Conservation (phyloP, 2,888 invertebrate genomes). For the Mycalesis mineus region DNA sequence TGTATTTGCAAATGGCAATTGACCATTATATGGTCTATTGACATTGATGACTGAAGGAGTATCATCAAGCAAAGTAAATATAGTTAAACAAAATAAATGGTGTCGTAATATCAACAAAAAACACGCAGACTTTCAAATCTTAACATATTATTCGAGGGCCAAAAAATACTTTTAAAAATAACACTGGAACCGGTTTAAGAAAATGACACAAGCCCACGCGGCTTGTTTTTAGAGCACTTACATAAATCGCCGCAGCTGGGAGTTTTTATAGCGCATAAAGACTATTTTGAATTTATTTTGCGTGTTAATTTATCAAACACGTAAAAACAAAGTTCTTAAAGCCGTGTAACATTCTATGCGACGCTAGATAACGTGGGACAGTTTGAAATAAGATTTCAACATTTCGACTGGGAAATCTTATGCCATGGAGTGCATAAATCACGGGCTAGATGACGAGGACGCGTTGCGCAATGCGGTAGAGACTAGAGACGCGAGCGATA, state of each 20-base stretch:
- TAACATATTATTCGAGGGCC: conserved; percentile 22
- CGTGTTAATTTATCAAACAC: conserved; percentile 41
- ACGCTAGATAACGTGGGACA: conserved; percentile 36
- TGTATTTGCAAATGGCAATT: no score
- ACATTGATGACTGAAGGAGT: not conserved
- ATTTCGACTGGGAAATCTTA: conserved; percentile 36
- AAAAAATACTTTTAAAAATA: conserved; percentile 36
- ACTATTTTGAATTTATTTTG: conserved; percentile 41
- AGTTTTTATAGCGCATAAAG: conserved; percentile 46
- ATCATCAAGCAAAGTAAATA: no score
- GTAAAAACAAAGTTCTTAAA: conserved; percentile 37
- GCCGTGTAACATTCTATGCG: conserved; percentile 36
- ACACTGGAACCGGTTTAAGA: conserved; percentile 41
- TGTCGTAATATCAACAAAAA: conserved; percentile 26
- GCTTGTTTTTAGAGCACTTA: conserved; percentile 52
- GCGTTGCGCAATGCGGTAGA: conserved; percentile 44
- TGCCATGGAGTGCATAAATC: conserved; percentile 44
- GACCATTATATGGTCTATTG: not conserved
- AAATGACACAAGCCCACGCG: conserved; percentile 49
- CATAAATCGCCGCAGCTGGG: conserved; percentile 41
- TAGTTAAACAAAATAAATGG: conserved; percentile 15
- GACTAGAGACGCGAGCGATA: conserved; percentile 35
- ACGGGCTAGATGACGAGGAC: conserved; percentile 28
- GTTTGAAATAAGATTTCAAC: conserved; percentile 35
- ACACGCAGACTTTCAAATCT: conserved; percentile 16